Evolutionary conservation across 2,113 vertebrate species (phyloP).

Genomic region (Smithornis capensis): DNA sequence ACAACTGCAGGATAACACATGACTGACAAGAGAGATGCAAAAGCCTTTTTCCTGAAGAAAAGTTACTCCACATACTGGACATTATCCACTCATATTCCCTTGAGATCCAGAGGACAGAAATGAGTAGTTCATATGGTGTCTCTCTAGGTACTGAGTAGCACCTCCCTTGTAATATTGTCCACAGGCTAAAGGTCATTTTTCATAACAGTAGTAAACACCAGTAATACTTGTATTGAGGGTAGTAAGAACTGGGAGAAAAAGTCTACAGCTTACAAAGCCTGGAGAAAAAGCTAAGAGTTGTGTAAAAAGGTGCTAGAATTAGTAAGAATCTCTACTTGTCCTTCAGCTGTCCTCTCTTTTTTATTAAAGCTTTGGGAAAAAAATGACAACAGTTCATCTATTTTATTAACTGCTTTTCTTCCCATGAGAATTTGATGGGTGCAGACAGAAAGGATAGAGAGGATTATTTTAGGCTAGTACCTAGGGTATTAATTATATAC

Average conservation of each 20-base stretch:
- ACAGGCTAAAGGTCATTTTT: background rate
- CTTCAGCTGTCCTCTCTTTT: conserved; percentile 35
- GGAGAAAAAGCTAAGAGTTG: background rate
- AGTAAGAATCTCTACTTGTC: background rate
- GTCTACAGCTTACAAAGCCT: background rate
- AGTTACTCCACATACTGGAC: background rate
- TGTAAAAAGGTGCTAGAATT: background rate
- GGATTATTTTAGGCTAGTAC: conserved; percentile 46
- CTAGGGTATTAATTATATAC: conserved; percentile 55
- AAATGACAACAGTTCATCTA: conserved; percentile 34
- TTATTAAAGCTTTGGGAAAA: background rate
- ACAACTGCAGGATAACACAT: background rate
- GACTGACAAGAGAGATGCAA: background rate
- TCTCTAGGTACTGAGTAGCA: background rate
- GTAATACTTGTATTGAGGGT: background rate
- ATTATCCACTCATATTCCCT: background rate
- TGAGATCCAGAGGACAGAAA: background rate
- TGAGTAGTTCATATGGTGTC: background rate
- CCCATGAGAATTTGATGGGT: conserved; percentile 37
- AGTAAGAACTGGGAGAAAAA: background rate
- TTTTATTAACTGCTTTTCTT: conserved; percentile 53
- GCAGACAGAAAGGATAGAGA: conserved; percentile 26
- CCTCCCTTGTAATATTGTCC: background rate
- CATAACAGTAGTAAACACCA: background rate
- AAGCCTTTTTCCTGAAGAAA: background rate